Evolutionary conservation across 2,888 invertebrate genomes (phyloP).

Genomic region (Clanis bilineata): DNA sequence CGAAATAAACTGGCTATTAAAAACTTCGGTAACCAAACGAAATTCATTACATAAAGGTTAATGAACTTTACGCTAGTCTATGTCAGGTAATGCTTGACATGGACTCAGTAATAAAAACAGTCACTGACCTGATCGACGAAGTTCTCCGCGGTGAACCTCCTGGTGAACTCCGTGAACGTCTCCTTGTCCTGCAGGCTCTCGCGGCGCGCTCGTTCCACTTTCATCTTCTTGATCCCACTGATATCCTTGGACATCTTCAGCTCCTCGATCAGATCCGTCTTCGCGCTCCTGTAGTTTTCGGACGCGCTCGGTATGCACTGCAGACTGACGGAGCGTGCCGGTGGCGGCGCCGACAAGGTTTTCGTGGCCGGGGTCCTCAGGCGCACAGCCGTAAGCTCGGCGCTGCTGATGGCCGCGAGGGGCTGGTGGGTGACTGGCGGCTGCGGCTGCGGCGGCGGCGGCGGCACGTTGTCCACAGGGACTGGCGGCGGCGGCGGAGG

Average conservation of each 20-base stretch:
- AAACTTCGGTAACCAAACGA: conserved; percentile 1
- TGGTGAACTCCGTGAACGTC: conserved; percentile 91
- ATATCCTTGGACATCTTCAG: conserved; percentile 96
- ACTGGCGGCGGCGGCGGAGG: conserved; percentile 82
- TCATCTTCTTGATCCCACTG: conserved; percentile 95
- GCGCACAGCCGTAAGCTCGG: conserved; percentile 92
- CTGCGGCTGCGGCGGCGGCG: conserved; percentile 68
- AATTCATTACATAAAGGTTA: conserved; percentile 11
- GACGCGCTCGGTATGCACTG: conserved; percentile 85
- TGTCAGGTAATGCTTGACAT: conserved; percentile 28
- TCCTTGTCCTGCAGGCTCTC: conserved; percentile 92
- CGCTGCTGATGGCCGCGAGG: conserved; percentile 92
- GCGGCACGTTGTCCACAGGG: conserved; percentile 53
- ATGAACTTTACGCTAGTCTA: conserved; percentile 50
- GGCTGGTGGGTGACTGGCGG: conserved; percentile 84
- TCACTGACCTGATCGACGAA: conserved; percentile 93
- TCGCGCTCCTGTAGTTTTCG: conserved; percentile 88
- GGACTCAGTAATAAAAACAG: conserved; percentile 27
- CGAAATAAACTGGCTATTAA: neutral
- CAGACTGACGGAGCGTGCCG: conserved; percentile 87
- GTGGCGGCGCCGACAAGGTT: conserved; percentile 90
- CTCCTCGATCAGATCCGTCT: conserved; percentile 95
- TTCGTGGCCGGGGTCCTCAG: conserved; percentile 89
- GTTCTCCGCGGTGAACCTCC: conserved; percentile 91
- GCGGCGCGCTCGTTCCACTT: conserved; percentile 93